Percentiles rank a stretch among this genome's conserved stretches.
Conservation (phyloP, 35 echinoderm and acorn worm species). For the Chiridota heheva region DNA sequence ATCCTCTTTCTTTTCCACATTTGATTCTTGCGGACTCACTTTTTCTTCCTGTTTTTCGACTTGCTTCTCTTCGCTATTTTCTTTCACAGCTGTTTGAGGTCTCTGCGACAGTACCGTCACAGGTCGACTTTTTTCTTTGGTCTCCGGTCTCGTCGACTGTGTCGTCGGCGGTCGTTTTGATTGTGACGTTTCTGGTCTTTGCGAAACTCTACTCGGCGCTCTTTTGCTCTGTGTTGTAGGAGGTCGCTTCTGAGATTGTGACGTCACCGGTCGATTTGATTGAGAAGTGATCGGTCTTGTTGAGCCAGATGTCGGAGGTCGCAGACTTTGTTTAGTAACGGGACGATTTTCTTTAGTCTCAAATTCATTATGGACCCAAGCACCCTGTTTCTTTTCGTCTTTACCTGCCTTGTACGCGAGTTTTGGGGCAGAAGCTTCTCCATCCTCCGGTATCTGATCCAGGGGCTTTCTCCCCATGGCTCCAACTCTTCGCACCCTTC, state of each 20-base stretch:
- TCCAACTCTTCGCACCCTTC: conserved; percentile 14
- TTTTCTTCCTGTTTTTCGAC: conserved; percentile 9
- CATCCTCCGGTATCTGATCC: conserved; percentile 17
- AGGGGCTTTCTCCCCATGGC: background rate
- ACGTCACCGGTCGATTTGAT: conserved; percentile 14
- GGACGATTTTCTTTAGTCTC: background rate
- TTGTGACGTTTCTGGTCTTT: conserved; percentile 2
- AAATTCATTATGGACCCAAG: background rate
- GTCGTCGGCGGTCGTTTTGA: background rate
- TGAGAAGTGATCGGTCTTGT: conserved; percentile 22
- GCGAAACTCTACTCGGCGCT: background rate
- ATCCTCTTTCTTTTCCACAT: background rate
- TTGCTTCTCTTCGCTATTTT: background rate
- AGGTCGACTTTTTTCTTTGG: background rate
- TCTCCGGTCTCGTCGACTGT: conserved; percentile 1
- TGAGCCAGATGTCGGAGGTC: conserved; percentile 8
- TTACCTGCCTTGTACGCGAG: too few species aligned
- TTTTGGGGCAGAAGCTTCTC: too few species aligned
- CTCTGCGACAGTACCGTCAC: background rate
- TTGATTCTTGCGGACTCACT: background rate
- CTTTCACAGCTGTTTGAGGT: background rate
- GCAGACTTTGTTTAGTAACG: conserved; percentile 18
- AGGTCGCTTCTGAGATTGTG: conserved; percentile 4
- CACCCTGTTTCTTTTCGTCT: conserved; percentile 1
- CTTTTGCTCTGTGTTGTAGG: background rate